Base-by-base conservation (phyloP, 2,888 invertebrate genomes). In the Cordylochernes scorpioides region DNA sequence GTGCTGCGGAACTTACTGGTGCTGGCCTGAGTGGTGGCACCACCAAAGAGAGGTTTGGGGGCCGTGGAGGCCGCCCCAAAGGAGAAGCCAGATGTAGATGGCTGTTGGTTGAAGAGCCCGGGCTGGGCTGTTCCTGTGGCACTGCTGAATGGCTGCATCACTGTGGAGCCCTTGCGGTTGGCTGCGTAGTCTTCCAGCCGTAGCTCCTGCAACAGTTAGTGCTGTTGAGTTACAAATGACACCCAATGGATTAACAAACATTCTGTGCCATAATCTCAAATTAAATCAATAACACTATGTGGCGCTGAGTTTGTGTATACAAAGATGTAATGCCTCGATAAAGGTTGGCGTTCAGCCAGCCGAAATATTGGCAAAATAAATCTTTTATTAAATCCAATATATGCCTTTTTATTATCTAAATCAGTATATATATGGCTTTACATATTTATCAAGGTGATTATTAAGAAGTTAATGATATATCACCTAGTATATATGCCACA, bases 171-270 rank as follows among this genome's bases (percentile, higher is more conserved):
- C 57, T 91, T 91, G 3, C 88, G 60, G 29, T 78, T 78, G 1
- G 75, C 75, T 15, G 64, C 54, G 51, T 97, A 97, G 55, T 97
- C 94, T 48, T 94, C 94, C 31, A 72, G 58, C 7, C 94, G 65
- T 4, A 97, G 57, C 51, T 97, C 97, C 57, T 58, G 42, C 19
- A 43, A 42, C 13, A 13, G 8, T 19, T 19, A n/a, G 19, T 19
- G 8, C 19, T 9, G 8, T 19, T 9, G 19, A 19, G n/a, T 25
- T n/a, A 9, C 9, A 25, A 25, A 25, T n/a, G 3, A 25, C 5
- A 3, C 3, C 9, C 13, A 25, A 3, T 25, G 3, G 13, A 3
- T 25, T n/a, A 9, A 25, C 5, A 3, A n/a, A 25, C 10, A 4
- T n/a, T 21, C 4, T 4, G 4, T 21, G 21, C 12, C 21, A 21